Evolutionary conservation across 53 echinoderm and acorn worm genomes (phyloP).

Genomic region (Hippasteria phrygiana): DNA sequence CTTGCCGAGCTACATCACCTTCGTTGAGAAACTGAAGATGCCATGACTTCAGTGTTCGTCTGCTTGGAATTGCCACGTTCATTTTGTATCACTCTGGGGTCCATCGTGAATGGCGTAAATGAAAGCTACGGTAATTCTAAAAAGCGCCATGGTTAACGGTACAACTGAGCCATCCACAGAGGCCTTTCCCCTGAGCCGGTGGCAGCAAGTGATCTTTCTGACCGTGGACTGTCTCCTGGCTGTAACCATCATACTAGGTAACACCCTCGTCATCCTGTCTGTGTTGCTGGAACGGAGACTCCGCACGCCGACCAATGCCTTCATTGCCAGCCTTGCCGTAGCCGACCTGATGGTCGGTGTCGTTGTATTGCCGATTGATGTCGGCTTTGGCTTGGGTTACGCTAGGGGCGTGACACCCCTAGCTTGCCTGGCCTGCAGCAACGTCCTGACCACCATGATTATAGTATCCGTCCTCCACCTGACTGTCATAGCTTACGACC

Average conservation of each 20-base stretch:
- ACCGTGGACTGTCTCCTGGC: conserved; percentile 17
- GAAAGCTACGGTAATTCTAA: too few relatives aligned
- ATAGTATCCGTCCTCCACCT: conserved; percentile 56
- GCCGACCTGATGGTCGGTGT: conserved; percentile 48
- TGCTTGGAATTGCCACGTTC: too few relatives aligned
- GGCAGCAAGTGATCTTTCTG: conserved; percentile 14
- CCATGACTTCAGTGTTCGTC: too few relatives aligned
- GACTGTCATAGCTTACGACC: conserved; percentile 58
- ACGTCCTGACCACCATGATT: conserved; percentile 36
- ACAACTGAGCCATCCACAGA: not conserved
- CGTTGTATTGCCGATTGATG: conserved; percentile 46
- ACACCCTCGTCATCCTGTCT: conserved; percentile 46
- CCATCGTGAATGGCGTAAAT: too few relatives aligned
- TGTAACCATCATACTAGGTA: conserved; percentile 1
- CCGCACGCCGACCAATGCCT: conserved; percentile 59
- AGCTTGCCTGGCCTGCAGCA: conserved; percentile 54
- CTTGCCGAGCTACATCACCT: too few relatives aligned
- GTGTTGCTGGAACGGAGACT: conserved; percentile 45
- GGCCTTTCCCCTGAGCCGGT: not conserved
- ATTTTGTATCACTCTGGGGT: too few relatives aligned
- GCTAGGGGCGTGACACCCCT: not conserved
- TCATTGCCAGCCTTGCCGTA: conserved; percentile 52
- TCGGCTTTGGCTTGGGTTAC: conserved; percentile 46
- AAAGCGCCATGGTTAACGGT: not conserved
- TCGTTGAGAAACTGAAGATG: too few relatives aligned